Base-by-base conservation (phyloP, 2,113 vertebrate species). In the Lanius ludovicianus region DNA sequence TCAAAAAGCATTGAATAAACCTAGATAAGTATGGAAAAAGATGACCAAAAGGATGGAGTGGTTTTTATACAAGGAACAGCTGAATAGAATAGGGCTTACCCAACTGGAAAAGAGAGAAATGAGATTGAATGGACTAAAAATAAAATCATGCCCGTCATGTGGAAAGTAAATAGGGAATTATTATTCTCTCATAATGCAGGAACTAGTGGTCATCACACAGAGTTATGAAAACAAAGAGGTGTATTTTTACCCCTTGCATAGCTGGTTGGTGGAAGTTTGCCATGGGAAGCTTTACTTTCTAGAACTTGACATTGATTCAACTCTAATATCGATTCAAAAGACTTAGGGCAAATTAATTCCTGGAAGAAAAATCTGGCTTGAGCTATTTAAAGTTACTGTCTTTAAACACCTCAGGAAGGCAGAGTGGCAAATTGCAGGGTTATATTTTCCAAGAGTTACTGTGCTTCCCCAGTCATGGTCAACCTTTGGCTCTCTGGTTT, bases 191-290 rank as follows among this genome's bases (percentile, higher is more conserved):
- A 35, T 92, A 39, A 80, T 52, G 41, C 86, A n/a, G 86, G 65
- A 68, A 86, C 95, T 90, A 47, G 47, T 71, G 84, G 86, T 87
- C 73, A 63, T 93, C 94, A 89, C 50, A n/a, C 23, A 71, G 76
- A 86, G n/a, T 88, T 90, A 86, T 10, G 71, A 90, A 90, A 96
- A 93, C 86, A 89, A 91, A 96, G 94, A 89, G 80, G 83, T 89
- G 2, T 94, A 92, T 96, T 96, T 96, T 95, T 95, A 95, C 69
- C 52, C 86, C 68, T 22, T 78, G 73, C 46, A 62, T 71, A 65
- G 62, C 78, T 69, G 44, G 46, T 56, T 74, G 46, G n/a, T 89
- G 94, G 94, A 84, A 63, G 14, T 81, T 78, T 96, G 93, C 89
- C 91, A 92, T 41, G 64, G 44, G 60, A 65, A 56, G 69, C 93